These are phyloP conservation scores for Drosophila pallidifrons DNA, from an alignment of 1,140 invertebrate species.

Conservation along the genomic window DNA sequence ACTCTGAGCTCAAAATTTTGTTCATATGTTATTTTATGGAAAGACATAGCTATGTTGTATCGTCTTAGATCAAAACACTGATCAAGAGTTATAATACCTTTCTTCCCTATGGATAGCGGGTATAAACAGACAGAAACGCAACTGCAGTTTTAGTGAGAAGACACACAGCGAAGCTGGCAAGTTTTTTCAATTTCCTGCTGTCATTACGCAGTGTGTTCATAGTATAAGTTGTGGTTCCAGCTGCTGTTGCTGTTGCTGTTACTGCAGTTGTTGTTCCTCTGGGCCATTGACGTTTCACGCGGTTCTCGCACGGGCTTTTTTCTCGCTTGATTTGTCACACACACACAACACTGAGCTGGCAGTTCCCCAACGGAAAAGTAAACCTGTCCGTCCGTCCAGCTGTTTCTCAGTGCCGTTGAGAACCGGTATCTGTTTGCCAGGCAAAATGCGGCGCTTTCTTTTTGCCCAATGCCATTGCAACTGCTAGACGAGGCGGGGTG, in stretches of 20 bases:
- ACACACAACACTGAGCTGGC: conserved; percentile 23
- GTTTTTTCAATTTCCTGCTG: conserved; percentile 77
- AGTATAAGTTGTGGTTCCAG: conserved; percentile 14
- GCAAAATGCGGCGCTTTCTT: conserved; percentile 66
- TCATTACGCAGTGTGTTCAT: conserved; percentile 59
- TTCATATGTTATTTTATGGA: too few species aligned
- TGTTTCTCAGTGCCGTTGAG: conserved; percentile 56
- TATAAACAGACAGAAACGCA: conserved; percentile 26
- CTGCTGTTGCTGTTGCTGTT: conserved; percentile 17
- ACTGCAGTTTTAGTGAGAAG: conserved; percentile 25
- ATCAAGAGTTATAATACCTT: too few species aligned
- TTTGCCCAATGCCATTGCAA: conserved; percentile 56
- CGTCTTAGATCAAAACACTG: too few species aligned
- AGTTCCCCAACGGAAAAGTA: conserved; percentile 56
- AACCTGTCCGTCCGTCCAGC: conserved; percentile 62
- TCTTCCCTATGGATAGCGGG: too few species aligned
- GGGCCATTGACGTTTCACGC: conserved; percentile 76
- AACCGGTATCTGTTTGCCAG: conserved; percentile 70
- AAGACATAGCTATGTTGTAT: too few species aligned
- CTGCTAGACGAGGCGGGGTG: neutral
- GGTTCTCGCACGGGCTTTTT: conserved; percentile 50
- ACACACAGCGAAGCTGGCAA: conserved; percentile 36
- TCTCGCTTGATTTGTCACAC: conserved; percentile 82
- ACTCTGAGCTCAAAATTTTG: too few species aligned
- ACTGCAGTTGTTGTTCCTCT: conserved; percentile 40